Percentiles rank a stretch among this genome's conserved stretches.
Evolutionary conservation across 1,140 invertebrate genomes (phyloP).

Genomic region (Palaemon carinicauda): DNA sequence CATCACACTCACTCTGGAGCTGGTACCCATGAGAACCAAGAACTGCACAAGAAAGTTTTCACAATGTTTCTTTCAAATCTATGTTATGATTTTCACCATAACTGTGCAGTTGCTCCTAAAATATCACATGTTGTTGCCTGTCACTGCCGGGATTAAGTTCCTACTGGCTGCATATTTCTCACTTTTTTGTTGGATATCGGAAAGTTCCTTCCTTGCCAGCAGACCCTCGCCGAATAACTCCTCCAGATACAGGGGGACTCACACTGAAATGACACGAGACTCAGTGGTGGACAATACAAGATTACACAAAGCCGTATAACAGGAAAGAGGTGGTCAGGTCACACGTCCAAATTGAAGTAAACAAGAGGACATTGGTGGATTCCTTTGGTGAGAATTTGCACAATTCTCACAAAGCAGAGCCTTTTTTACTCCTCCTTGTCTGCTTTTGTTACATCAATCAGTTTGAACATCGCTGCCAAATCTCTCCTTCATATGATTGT

Average conservation of each 20-base stretch:
- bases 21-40: not conserved
- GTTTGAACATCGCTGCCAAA: no score
- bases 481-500: no score
- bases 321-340: no score
- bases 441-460: no score
- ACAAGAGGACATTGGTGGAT: no score
- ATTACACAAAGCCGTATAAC: no score
- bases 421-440: no score
- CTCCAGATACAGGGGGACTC: conserved; percentile 47
- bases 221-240: conserved; percentile 43
- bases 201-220: conserved; percentile 47
- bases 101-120: conserved; percentile 16
- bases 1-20: not conserved
- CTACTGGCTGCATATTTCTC: not conserved
- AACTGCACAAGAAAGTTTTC: not conserved
- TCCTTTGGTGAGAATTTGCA: no score
- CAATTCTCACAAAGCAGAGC: no score
- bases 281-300: not conserved
- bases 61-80: conserved; percentile 4
- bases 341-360: no score
- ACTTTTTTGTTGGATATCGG: conserved; percentile 43
- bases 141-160: conserved; percentile 8
- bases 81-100: conserved; percentile 16
- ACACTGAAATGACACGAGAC: conserved; percentile 27
- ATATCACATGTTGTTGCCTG: conserved; percentile 28